phyloP scores from a whole-genome alignment of 2,888 invertebrate genomes.

The Lepidocyrtinus sp. region DNA sequence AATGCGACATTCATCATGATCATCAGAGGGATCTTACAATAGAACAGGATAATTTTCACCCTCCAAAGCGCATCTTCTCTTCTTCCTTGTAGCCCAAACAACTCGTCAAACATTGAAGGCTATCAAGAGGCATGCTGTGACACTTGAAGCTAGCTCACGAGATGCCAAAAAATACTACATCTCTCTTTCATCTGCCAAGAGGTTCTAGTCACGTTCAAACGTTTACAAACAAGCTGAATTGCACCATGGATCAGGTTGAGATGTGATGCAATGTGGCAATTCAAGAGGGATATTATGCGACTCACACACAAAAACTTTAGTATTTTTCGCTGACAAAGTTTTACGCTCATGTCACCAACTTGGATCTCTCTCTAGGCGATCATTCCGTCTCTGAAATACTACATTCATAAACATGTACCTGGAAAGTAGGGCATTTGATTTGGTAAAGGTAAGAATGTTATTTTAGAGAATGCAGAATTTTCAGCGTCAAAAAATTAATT shows the following conservation, averaged over 20 bases:
- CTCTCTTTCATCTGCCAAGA: constrained; percentile 42
- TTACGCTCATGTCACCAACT: constrained; percentile 48
- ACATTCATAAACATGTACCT: too few relatives aligned
- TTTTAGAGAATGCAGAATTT: too few relatives aligned
- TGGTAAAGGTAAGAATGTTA: too few relatives aligned
- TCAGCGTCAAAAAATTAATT: too few relatives aligned
- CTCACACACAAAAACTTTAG: background rate
- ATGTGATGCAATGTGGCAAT: constrained; percentile 35
- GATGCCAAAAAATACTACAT: constrained; percentile 33
- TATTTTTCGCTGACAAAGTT: constrained; percentile 16
- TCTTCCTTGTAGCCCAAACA: background rate
- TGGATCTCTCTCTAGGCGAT: too few relatives aligned
- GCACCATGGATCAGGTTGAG: constrained; percentile 38
- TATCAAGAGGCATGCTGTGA: constrained; percentile 42
- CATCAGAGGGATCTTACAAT: background rate
- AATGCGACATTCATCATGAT: background rate
- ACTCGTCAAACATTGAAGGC: background rate
- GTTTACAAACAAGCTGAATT: constrained; percentile 59
- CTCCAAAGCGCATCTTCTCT: background rate
- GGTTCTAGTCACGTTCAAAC: constrained; percentile 54
- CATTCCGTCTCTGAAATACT: too few relatives aligned
- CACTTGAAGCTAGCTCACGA: constrained; percentile 43
- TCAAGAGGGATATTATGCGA: background rate
- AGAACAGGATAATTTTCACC: background rate
- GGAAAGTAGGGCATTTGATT: too few relatives aligned